phyloP scores from a whole-genome alignment of 2,113 vertebrate genomes.

The Cryptotis parvus region DNA sequence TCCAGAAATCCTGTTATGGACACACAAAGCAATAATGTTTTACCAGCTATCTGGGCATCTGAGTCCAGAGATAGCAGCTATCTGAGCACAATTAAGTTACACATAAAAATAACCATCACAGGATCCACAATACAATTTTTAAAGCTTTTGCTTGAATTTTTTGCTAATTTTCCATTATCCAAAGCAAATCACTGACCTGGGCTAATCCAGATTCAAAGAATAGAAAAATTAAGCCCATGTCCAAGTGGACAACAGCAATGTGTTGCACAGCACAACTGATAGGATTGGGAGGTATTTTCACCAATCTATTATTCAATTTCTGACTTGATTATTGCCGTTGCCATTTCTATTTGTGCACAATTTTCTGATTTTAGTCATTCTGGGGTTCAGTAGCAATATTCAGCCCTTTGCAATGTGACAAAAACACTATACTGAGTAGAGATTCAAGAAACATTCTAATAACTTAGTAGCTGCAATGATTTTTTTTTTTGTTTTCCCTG shows the following conservation, averaged over 20 bases:
- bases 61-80: no score
- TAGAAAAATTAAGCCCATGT: no score
- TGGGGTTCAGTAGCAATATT: not conserved
- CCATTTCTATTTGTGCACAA: no score
- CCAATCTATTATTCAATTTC: not conserved
- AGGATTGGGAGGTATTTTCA: not conserved
- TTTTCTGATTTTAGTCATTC: no score
- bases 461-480: not conserved
- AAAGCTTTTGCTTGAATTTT: not conserved
- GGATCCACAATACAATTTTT: not conserved
- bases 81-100: not conserved
- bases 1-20: not conserved
- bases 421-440: not conserved
- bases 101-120: not conserved
- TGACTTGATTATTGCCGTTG: not conserved
- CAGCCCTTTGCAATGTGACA: not conserved
- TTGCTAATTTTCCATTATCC: not conserved
- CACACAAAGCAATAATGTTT: not conserved
- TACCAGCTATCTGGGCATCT: not conserved
- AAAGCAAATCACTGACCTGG: not conserved
- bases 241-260: not conserved
- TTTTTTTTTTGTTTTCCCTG: not conserved
- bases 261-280: not conserved
- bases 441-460: slow-evolving; percentile 14
- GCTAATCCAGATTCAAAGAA: not conserved